Evolutionary conservation across 2,888 invertebrate species (phyloP).

Genomic region (Callosobruchus maculatus): DNA sequence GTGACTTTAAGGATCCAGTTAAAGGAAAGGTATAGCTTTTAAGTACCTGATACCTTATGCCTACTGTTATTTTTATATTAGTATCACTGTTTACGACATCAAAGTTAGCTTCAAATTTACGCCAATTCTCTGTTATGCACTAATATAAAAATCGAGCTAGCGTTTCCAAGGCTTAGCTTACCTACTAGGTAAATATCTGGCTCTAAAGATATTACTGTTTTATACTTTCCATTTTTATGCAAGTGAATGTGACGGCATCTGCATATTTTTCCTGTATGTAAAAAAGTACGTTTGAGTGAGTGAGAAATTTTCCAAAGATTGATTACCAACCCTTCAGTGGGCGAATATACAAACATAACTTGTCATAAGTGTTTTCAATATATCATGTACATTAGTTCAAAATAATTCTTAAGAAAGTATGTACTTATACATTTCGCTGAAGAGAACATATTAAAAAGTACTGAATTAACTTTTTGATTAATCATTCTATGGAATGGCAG

Average conservation of each 20-base stretch:
- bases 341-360: no score
- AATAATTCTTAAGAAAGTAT: no score
- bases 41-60: background rate
- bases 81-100: background rate
- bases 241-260: slow-evolving; percentile 15
- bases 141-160: background rate
- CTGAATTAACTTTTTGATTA: no score
- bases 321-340: background rate
- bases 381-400: no score
- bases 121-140: background rate
- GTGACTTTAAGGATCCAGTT: background rate
- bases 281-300: background rate
- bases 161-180: slow-evolving; percentile 1
- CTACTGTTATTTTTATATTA: background rate
- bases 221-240: slow-evolving; percentile 17
- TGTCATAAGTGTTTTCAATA: no score
- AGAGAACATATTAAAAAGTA: no score
- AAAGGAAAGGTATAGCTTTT: background rate
- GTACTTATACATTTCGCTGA: no score
- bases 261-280: slow-evolving; percentile 13
- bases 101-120: background rate
- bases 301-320: background rate
- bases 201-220: slow-evolving; percentile 3
- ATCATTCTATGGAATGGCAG: no score
- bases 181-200: background rate